Conservation (phyloP, 2,888 invertebrate species). For the Cotesia congregata region DNA sequence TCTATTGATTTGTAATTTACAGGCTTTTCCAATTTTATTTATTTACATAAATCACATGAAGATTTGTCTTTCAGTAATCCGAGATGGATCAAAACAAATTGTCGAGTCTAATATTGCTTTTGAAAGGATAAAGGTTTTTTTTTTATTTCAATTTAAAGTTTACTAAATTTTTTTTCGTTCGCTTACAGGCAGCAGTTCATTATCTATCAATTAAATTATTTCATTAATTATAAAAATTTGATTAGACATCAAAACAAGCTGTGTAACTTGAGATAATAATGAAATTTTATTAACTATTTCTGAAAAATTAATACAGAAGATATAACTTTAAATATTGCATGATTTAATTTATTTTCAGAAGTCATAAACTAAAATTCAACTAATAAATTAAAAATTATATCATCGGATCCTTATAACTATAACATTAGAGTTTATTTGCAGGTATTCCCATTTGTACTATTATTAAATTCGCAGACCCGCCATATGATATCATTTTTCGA, state of each 20-base stretch:
- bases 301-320: not conserved
- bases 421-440: slow-evolving; percentile 52
- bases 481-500: slow-evolving; percentile 61
- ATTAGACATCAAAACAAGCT: not conserved
- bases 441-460: slow-evolving; percentile 66
- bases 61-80: slow-evolving; percentile 57
- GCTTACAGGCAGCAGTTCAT: slow-evolving; percentile 9
- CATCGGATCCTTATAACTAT: not conserved
- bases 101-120: slow-evolving; percentile 62
- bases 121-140: slow-evolving; percentile 65
- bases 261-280: not conserved
- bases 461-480: slow-evolving; percentile 65
- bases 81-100: slow-evolving; percentile 59
- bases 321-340: not conserved
- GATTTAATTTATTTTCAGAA: not conserved
- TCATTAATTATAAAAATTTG: not conserved
- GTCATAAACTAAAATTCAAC: not conserved
- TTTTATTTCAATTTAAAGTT: slow-evolving; percentile 18
- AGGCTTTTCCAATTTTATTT: slow-evolving; percentile 63
- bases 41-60: slow-evolving; percentile 61
- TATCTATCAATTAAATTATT: not conserved
- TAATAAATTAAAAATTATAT: not conserved
- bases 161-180: not conserved
- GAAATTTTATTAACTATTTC: not conserved
- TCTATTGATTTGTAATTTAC: slow-evolving; percentile 52